phyloP scores from a whole-genome alignment of 2,797 vertebrate species.

The Paedocypris micromegethes region DNA sequence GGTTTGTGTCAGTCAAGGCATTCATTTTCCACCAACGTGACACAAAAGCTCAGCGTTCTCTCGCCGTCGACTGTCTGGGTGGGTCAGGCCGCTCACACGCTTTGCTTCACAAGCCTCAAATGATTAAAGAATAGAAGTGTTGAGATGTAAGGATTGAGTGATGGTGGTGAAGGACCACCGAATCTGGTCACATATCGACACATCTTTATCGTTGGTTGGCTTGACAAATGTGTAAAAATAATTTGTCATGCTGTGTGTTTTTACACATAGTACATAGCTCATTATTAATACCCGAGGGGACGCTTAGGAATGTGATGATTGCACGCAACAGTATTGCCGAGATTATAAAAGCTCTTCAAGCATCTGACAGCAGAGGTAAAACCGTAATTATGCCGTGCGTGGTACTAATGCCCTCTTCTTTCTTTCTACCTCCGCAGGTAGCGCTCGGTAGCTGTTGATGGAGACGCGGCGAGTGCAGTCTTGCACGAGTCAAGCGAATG shows the following conservation, averaged over 20 bases:
- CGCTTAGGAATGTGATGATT: not conserved
- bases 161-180: too few relatives aligned
- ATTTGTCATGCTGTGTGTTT: not conserved
- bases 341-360: not conserved
- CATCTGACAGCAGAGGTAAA: not conserved
- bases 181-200: not conserved
- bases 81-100: not conserved
- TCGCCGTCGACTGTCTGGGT: not conserved
- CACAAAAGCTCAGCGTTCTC: not conserved
- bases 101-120: too few relatives aligned
- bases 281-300: not conserved
- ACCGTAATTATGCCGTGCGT: not conserved
- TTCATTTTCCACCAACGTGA: constrained; percentile 10
- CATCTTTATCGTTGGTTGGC: not conserved
- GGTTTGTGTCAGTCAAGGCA: constrained; percentile 15
- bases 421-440: not conserved
- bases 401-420: not conserved
- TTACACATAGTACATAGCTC: not conserved
- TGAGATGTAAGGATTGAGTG: too few relatives aligned
- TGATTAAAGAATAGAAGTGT: too few relatives aligned
- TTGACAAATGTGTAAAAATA: constrained; percentile 8
- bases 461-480: constrained; percentile 2
- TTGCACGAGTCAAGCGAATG: constrained; percentile 9
- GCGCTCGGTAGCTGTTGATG: not conserved
- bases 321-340: not conserved